Conservation (phyloP, 53 echinoderm and acorn worm genomes). For the Paelopatides confundens region DNA sequence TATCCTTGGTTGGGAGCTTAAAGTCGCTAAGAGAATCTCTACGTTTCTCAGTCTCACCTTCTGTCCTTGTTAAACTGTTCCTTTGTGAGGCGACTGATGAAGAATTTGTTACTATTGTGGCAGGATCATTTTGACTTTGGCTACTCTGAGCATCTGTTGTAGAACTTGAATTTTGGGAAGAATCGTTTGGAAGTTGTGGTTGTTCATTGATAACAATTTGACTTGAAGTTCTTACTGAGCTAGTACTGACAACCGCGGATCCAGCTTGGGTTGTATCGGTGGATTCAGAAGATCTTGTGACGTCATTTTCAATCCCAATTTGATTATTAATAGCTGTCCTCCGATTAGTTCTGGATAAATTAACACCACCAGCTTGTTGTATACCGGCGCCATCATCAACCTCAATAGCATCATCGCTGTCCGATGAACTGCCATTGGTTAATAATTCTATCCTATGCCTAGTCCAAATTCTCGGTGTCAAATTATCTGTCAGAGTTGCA, state of each 20-base stretch:
- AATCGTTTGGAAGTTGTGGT: neutral
- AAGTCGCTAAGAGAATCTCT: constrained; percentile 24
- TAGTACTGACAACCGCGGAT: neutral
- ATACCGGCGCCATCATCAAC: too few species aligned
- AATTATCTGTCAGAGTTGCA: too few species aligned
- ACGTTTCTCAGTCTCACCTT: neutral
- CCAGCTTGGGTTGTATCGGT: neutral
- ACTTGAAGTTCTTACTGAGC: neutral
- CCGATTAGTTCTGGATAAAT: neutral
- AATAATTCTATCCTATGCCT: neutral
- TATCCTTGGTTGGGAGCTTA: constrained; percentile 17
- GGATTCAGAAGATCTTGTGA: neutral
- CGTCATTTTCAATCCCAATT: neutral
- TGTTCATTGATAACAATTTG: neutral
- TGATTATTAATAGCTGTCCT: neutral
- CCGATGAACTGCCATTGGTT: too few species aligned
- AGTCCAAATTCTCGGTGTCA: too few species aligned
- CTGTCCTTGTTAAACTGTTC: neutral
- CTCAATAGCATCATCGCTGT: neutral
- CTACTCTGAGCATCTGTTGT: neutral
- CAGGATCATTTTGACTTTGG: neutral
- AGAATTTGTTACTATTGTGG: neutral
- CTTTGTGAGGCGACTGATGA: neutral
- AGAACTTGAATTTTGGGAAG: neutral
- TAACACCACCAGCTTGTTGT: neutral